Percentiles rank a stretch among this genome's conserved stretches.
Conservation (phyloP, 2,113 vertebrate genomes). For the Ammospiza nelsoni region DNA sequence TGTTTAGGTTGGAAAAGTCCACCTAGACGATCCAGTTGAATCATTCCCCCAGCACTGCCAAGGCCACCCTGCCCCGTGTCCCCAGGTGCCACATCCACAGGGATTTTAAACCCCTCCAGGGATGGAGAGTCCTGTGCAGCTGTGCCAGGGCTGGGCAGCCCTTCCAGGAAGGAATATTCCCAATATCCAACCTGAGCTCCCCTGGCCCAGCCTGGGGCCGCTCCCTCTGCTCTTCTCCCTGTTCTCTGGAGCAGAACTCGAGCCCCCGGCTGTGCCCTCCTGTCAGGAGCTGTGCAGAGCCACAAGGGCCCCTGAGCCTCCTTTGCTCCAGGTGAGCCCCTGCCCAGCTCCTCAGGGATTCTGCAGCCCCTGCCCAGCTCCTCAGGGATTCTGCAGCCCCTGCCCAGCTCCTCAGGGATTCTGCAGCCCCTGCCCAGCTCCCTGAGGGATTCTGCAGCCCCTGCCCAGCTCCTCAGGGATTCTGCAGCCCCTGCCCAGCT, state of each 20-base stretch:
- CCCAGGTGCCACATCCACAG: neutral
- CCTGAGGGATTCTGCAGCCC: neutral
- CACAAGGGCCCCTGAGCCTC: no score
- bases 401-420: neutral
- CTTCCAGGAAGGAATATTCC: no score
- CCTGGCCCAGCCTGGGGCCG: no score
- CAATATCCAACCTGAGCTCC: no score
- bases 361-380: neutral
- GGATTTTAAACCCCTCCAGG: neutral
- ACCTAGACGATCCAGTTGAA: rapidly evolving
- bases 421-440: neutral
- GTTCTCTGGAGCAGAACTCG: no score
- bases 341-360: neutral
- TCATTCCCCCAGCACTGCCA: neutral
- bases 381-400: neutral
- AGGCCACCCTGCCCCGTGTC: neutral
- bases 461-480: neutral
- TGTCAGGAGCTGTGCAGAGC: neutral
- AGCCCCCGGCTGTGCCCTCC: no score
- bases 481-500: no score
- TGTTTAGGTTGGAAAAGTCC: neutral
- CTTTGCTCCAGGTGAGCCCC: no score
- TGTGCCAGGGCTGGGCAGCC: no score
- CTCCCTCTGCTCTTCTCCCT: no score
- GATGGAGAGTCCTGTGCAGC: no score